Evolutionary conservation across 2,113 vertebrate species (phyloP), one percentile per base, ranked within the genome.

Genomic region (Rhea americana): DNA sequence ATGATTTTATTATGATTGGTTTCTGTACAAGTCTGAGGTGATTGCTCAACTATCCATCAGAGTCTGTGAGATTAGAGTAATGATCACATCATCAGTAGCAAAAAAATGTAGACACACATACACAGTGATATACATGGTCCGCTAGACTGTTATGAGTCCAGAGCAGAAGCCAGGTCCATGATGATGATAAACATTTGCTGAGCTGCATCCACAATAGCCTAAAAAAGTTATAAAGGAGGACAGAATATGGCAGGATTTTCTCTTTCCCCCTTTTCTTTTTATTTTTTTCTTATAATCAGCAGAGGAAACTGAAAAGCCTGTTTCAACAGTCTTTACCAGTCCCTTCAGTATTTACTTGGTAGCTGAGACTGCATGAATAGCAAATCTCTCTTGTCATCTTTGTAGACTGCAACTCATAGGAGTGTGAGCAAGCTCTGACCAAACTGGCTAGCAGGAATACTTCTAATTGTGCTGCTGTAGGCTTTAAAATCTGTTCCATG

Each of bases 31-130:
- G 80, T 86, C 83, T 89, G 55, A 70, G 82, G 43, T 81, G 73
- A 86, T 91, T 95, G 94, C 91, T 76, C 37, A 71, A 80, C 74
- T 88, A 48, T 90, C 62, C n/a, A 47, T 84, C 81, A 90, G 62
- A 78, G 32, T 37, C 51, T 92, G 45, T 78, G 90, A 93, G 70
- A 78, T 81, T 86, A 91, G 66, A 91, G 72, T 67, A 96, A 76
- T 86, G 90, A 93, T 90, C 58, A 88, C 70, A 90, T 87, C 63
- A 88, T 94, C 77, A 84, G 18, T 45, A 89, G 48, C 5, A 43
- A 68, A 48, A 81, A 48, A 17, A 82, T 72, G 17, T 9, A 39
- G 8, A 90, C 10, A 4, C 7, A 22, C 72, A 32, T 18, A 58
- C 13, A 7, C 55, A 58, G 55, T 11, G 16, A 58, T 58, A 32